Base-by-base conservation (phyloP, 2,888 invertebrate genomes). In the Macrophya annulata region DNA sequence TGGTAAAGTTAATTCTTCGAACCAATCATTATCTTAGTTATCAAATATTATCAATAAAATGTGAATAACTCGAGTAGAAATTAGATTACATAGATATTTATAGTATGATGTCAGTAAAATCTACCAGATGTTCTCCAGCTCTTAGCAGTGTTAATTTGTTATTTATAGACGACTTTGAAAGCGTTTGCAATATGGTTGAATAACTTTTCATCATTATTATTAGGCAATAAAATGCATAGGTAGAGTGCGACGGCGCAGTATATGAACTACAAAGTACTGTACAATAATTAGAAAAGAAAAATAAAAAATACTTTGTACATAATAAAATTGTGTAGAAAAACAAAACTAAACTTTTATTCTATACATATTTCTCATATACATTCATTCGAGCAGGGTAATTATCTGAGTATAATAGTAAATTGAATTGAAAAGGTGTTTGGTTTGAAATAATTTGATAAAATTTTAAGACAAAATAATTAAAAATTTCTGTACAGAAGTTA, bases 181-280 rank as follows among this genome's bases (percentile, higher is more conserved):
- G 90, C 90, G 90, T 92, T 89, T 89, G 89, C 87, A 90, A 88
- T 90, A 89, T 90, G 91, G 90, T 89, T 90, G 90, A 91, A 91
- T 90, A 89, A 89, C 89, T 91, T 83, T 91, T 90, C 90, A 90
- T 88, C 88, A 87, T 93, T 91, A 81, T 62, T 43, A 77, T 77
- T 37, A 31, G 31, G 77, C 17, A 25, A 15, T 77, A 55, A 77
- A 77, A 51, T 77, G 51, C 51, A 77, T 77, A 77, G 37, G 31
- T 25, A 43, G 12, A 12, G 31, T 37, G 15, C 31, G 1, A n/a
- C 43, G 17, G n/a, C 37, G 48, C 51, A 48, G 17, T 31, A 25
- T n/a, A 31, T 9, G 15, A 45, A 43, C 45, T 10, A 31, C 68
- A 37, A 15, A 4, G 68, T 68, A 68, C 21, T 62, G 12, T 71